Conservation (phyloP, 2,797 vertebrate genomes). For the Catharus ustulatus region DNA sequence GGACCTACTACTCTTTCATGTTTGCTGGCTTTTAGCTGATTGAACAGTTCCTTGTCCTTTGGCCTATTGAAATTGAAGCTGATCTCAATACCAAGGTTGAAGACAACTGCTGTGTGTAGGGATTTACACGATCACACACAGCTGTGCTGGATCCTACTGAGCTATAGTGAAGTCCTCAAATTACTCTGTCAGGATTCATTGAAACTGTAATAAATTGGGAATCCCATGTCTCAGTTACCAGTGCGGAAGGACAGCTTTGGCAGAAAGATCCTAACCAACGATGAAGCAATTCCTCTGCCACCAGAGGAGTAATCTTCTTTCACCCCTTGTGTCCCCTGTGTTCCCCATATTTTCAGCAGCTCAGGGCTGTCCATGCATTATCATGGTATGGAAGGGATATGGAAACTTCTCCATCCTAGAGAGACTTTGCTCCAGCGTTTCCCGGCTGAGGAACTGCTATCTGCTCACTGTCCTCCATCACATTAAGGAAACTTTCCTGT, state of each 20-base stretch:
- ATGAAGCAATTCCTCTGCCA: neutral
- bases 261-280: neutral
- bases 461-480: neutral
- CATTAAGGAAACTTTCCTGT: neutral
- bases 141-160: neutral
- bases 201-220: neutral
- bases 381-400: neutral
- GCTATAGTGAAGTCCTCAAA: neutral
- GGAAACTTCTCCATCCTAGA: neutral
- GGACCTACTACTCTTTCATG: neutral
- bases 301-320: neutral
- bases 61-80: neutral
- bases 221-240: neutral
- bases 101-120: neutral
- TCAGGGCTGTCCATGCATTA: rapidly evolving
- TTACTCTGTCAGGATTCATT: neutral
- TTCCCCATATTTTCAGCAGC: neutral
- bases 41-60: neutral
- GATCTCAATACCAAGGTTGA: neutral
- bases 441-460: neutral
- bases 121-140: neutral
- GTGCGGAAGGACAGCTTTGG: neutral
- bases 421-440: neutral
- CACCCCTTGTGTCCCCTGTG: rapidly evolving
- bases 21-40: neutral